A percentile compares a stretch with the other conserved stretches of the same genome.
These are phyloP conservation scores for Synanthedon tipuliformis DNA, from an alignment of 2,888 invertebrate genomes.

Conservation along the genomic window DNA sequence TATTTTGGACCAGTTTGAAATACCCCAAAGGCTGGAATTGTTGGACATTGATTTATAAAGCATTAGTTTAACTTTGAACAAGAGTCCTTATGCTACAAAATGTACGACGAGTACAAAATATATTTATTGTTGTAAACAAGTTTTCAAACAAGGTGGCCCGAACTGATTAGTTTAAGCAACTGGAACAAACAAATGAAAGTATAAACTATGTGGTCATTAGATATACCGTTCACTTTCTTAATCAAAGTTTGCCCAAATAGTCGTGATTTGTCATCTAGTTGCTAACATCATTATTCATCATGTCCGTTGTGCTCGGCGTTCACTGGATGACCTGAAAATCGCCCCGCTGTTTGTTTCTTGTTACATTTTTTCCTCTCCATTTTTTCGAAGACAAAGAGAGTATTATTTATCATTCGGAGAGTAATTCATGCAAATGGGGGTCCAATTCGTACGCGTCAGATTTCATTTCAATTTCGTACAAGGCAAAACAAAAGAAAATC, in stretches of 20 bases:
- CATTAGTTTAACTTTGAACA: not conserved
- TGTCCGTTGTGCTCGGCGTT: not conserved
- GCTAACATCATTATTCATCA: not conserved
- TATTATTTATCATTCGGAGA: constrained; percentile 1
- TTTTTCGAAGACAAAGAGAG: not conserved
- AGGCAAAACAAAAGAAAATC: not conserved
- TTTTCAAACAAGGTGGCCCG: too few species aligned
- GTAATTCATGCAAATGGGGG: constrained; percentile 9
- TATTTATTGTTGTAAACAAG: too few species aligned
- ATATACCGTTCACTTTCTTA: not conserved
- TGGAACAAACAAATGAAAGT: too few species aligned
- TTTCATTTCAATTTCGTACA: not conserved
- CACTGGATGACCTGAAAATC: constrained; percentile 2
- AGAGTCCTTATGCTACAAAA: too few species aligned
- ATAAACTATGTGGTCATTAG: not conserved
- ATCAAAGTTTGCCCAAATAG: not conserved
- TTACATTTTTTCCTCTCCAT: not conserved
- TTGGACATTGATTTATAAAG: not conserved
- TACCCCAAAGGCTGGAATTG: not conserved
- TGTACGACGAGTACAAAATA: too few species aligned
- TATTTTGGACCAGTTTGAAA: not conserved
- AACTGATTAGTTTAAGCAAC: too few species aligned
- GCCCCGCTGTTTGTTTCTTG: not conserved
- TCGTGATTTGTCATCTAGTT: not conserved
- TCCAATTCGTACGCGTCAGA: not conserved